Evolutionary conservation across 2,888 invertebrate species (phyloP).

Genomic region (Hydraecia micacea): DNA sequence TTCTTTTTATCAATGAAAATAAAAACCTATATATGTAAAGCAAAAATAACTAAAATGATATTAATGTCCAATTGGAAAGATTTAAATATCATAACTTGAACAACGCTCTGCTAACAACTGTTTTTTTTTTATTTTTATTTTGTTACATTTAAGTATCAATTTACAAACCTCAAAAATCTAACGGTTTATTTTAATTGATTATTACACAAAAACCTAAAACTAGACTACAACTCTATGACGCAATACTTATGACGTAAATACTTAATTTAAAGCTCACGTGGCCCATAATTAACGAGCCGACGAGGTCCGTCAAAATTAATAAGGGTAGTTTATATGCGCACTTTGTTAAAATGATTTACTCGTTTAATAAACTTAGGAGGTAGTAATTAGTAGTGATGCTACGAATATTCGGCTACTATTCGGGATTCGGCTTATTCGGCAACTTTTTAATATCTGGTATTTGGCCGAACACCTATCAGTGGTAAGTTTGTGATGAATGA

Average conservation of each 20-base stretch:
- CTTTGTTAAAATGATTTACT: conserved; percentile 59
- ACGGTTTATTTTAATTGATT: not conserved
- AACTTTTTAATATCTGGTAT: not conserved
- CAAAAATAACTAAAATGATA: not conserved
- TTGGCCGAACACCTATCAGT: not conserved
- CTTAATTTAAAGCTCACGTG: conserved; percentile 39
- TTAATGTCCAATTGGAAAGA: not conserved
- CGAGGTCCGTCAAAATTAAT: conserved; percentile 64
- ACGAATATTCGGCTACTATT: not conserved
- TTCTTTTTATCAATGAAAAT: too few species aligned
- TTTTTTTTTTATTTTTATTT: not conserved
- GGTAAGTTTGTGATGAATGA: not conserved
- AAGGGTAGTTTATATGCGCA: conserved; percentile 58
- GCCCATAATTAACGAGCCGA: conserved; percentile 61
- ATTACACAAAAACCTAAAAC: not conserved
- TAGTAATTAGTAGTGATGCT: not conserved
- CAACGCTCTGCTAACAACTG: too few species aligned
- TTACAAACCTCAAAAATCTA: not conserved
- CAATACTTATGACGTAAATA: conserved; percentile 45
- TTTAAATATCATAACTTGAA: not conserved
- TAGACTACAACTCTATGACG: conserved; percentile 17
- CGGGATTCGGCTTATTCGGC: not conserved
- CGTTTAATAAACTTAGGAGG: conserved; percentile 51
- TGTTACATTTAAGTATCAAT: not conserved
- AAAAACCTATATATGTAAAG: not conserved